phyloP scores from a whole-genome alignment of 2,797 vertebrate species.

The Pseudochirops corinnae region DNA sequence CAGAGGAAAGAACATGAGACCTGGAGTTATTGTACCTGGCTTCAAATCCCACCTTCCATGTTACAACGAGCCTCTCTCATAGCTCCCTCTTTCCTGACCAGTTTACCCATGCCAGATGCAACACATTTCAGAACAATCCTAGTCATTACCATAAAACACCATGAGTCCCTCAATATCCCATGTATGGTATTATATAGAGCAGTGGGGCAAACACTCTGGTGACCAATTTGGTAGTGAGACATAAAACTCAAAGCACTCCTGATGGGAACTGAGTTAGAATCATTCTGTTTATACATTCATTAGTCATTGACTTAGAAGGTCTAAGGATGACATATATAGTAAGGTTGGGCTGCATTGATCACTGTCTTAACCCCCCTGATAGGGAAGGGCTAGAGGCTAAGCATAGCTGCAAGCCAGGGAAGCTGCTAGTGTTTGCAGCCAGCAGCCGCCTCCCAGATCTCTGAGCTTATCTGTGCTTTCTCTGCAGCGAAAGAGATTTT shows the following conservation, averaged over 20 bases:
- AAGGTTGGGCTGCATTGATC: not conserved
- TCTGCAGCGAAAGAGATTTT: not conserved
- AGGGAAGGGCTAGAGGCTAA: not conserved
- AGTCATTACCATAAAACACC: not conserved
- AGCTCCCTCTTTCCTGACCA: not conserved
- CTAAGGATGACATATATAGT: not conserved
- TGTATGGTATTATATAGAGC: not conserved
- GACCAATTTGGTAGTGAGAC: not conserved
- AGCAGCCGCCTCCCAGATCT: not conserved
- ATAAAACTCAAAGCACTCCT: not conserved
- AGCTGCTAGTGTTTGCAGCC: not conserved
- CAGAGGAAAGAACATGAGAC: not conserved
- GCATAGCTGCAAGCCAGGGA: not conserved
- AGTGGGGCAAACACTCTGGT: not conserved
- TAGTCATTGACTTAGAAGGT: not conserved
- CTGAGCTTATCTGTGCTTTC: conserved; percentile 27
- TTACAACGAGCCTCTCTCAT: not conserved
- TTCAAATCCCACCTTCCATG: not conserved
- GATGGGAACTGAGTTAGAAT: not conserved
- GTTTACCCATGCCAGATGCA: not conserved
- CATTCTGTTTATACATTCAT: not conserved
- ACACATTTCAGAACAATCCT: not conserved
- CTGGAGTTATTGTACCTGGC: not conserved
- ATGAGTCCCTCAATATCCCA: not conserved
- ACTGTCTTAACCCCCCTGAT: not conserved